phyloP scores from a whole-genome alignment of 2,888 invertebrate genomes.

The Gymnosoma rotundatum region DNA sequence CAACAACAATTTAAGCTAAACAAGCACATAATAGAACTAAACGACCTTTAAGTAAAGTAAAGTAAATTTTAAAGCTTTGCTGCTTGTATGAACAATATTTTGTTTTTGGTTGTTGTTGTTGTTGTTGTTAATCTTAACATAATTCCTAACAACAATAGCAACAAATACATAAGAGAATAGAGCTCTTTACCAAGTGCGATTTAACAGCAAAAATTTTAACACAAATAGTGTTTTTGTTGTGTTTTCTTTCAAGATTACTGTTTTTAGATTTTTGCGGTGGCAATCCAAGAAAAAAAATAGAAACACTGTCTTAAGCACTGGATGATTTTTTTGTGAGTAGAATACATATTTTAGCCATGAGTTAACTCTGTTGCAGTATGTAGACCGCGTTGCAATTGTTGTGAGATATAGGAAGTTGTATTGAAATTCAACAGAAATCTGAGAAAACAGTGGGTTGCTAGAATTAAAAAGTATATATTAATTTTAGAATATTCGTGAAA shows the following conservation, averaged over 20 bases:
- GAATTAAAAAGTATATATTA: too few relatives aligned
- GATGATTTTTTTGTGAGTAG: conserved; percentile 25
- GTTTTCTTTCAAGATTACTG: conserved; percentile 17
- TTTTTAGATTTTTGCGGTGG: conserved; percentile 45
- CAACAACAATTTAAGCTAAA: conserved; percentile 41
- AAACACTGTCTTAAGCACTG: conserved; percentile 3
- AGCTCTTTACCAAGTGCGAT: conserved; percentile 54
- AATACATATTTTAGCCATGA: conserved; percentile 42
- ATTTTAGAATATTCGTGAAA: too few relatives aligned
- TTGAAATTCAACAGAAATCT: conserved; percentile 32
- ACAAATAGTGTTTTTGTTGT: conserved; percentile 19
- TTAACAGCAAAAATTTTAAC: conserved; percentile 52
- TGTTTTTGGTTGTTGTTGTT: not conserved
- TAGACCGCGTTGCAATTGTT: conserved; percentile 38
- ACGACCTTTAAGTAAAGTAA: conserved; percentile 68
- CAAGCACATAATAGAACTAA: conserved; percentile 54
- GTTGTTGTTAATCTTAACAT: conserved; percentile 5
- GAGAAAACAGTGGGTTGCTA: not conserved
- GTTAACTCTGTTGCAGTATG: conserved; percentile 2
- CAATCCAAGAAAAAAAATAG: not conserved
- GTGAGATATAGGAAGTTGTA: conserved; percentile 5
- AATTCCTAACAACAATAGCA: conserved; percentile 23
- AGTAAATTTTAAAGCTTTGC: conserved; percentile 56
- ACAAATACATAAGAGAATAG: conserved; percentile 14
- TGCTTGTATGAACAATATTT: conserved; percentile 32